Conservation (phyloP, 2,888 invertebrate genomes). For the Pandemis cinnamomeana region DNA sequence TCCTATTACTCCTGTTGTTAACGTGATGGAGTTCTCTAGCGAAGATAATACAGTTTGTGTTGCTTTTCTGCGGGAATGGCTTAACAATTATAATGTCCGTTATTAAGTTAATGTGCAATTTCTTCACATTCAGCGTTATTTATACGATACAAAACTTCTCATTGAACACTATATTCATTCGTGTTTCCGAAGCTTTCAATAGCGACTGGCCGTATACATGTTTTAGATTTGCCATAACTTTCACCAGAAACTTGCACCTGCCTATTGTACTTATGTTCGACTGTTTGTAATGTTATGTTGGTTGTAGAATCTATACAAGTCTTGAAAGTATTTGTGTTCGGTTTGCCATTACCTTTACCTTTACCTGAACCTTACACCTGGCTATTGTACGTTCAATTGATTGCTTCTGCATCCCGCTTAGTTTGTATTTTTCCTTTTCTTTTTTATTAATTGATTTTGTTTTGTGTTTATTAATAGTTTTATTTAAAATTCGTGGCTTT, state of each 20-base stretch:
- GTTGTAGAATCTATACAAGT: too few relatives aligned
- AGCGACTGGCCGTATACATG: neutral
- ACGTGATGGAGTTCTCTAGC: constrained; percentile 18
- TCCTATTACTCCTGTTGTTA: constrained; percentile 31
- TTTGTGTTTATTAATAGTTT: too few relatives aligned
- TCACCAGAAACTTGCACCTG: neutral
- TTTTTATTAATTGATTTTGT: too few relatives aligned
- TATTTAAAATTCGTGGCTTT: too few relatives aligned
- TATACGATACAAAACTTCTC: too few relatives aligned
- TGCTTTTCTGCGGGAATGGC: neutral
- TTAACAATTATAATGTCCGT: neutral
- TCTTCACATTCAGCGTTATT: neutral
- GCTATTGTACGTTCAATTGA: too few relatives aligned
- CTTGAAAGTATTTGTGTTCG: too few relatives aligned
- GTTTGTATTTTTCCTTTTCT: too few relatives aligned
- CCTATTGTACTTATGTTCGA: neutral
- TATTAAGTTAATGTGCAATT: neutral
- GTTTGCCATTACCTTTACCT: too few relatives aligned
- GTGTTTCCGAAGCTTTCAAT: neutral
- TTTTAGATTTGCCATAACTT: neutral
- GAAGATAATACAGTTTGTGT: neutral
- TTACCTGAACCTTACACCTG: too few relatives aligned
- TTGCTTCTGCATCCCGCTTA: too few relatives aligned
- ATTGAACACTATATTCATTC: too few relatives aligned
- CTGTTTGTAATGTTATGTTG: neutral